Base-by-base conservation (phyloP, 1,140 invertebrate species). In the Rhyacophila brunnea region DNA sequence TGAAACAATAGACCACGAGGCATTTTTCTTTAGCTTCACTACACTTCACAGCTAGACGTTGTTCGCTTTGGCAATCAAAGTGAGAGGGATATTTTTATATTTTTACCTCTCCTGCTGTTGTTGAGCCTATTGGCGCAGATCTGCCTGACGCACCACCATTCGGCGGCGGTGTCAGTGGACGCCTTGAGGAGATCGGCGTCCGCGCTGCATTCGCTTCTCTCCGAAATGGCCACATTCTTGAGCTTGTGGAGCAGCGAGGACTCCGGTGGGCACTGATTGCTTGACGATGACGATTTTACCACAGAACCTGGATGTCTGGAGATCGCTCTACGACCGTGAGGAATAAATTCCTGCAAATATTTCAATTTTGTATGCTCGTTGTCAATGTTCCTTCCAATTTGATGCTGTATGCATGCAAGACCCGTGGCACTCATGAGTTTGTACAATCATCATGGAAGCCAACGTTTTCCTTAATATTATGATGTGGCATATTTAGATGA, bases 261-360 rank as follows among this genome's bases (percentile, higher is more conserved):
- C 71, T 83, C 17, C 34, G 49, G 72, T 68, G 53, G 68, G 65
- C 69, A 75, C 70, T 61, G 71, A 68, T 14, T 73, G 23, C 23
- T 28, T 70, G 60, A 72, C 68, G 58, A 63, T 68, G 50, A 71
- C 78, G 47, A 77, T 79, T 70, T 73, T 73, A 60, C 47, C 43
- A 64, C 53, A 23, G 75, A 71, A 56, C 89, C 88, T 46, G 92
- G 92, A 81, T 95, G 92, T 45, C 84, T 84, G 46, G 81, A 74
- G 69, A 91, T 77, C 73, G 90, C 87, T 71, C 88, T 85, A 74
- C 91, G 84, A 68, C 93, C 93, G 81, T 89, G 89, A 68, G 93
- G 93, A 80, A 90, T 82, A 83, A 91, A 95, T 79, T 93, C 91
- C 89, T 91, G 71, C n/a, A 77, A 68, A 58, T 57, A 49, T 28